A percentile compares a stretch with the other conserved stretches of the same genome.
Conservation (phyloP, 2,888 invertebrate species). For the Athetis lepigone region DNA sequence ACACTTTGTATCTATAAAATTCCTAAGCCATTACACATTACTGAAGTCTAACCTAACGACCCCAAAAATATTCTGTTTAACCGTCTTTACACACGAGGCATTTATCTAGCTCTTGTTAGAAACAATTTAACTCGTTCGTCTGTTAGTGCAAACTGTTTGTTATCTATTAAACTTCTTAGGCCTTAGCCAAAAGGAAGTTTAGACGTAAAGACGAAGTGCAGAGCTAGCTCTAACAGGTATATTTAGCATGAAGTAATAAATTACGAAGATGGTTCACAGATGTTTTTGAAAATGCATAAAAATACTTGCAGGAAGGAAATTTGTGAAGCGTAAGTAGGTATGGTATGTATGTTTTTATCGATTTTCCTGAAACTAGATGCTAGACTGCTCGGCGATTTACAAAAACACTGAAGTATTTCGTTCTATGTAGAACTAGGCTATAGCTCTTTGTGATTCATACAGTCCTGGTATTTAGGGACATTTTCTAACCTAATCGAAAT, state of each 20-base stretch:
- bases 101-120: constrained; percentile 23
- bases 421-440: background rate
- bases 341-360: constrained; percentile 3
- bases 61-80: constrained; percentile 12
- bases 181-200: constrained; percentile 58
- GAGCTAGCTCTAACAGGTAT: constrained; percentile 48
- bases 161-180: constrained; percentile 50
- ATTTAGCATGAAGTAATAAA: constrained; percentile 41
- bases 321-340: background rate
- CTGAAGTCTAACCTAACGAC: constrained; percentile 9
- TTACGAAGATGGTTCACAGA: constrained; percentile 33
- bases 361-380: constrained; percentile 7
- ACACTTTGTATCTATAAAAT: constrained; percentile 12
- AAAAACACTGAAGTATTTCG: background rate
- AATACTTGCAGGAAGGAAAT: constrained; percentile 10
- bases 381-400: background rate
- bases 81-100: background rate
- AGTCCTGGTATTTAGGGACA: constrained; percentile 16
- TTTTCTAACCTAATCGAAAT: background rate
- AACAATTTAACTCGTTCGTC: constrained; percentile 24
- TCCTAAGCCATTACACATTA: background rate
- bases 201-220: constrained; percentile 58
- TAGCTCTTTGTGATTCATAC: constrained; percentile 12
- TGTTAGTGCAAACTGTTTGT: constrained; percentile 44
- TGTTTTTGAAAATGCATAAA: constrained; percentile 43